Base-by-base conservation (phyloP, 2,113 vertebrate genomes). In the Mus spicilegus region DNA sequence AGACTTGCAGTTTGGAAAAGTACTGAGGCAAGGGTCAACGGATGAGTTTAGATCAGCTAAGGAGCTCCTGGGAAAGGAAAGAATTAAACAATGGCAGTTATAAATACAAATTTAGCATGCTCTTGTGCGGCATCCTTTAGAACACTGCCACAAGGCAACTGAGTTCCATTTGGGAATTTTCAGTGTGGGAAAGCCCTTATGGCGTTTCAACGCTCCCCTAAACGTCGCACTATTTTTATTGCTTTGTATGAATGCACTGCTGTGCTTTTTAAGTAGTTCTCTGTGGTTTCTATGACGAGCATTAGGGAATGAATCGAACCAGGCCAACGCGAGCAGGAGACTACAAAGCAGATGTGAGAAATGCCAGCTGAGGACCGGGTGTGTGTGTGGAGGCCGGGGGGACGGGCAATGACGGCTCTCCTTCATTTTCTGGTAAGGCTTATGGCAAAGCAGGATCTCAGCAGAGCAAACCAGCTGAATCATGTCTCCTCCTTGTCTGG, bases 281-380 rank as follows among this genome's bases (percentile, higher is more conserved):
- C 80, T 78, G 86, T 58, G 90, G 94, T 91, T 97, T 90, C 85
- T 94, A 30, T 91, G 84, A 78, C 1, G 20, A 94, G 67, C 88
- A 56, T 33, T 36, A 82, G 94, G 94, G 93, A 95, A 96, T 88
- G 81, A 95, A 90, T 95, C 7, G 67, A 88, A 90, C 87, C 72
- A 89, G 69, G 54, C 76, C 61, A 92, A 26, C 1, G 81, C 89
- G 77, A 93, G 42, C 67, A 92, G 54, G 87, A 54, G 78, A 30
- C 51, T 82, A 39, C 28, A 91, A 87, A 90, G 58, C 95, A 97
- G 90, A 95, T 92, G 88, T 86, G 56, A 91, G 46, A 88, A 90
- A 65, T 26, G 30, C 75, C 24, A 87, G 80, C 84, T 67, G 75
- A 94, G 58, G 58, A 33, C 1, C 14, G 3, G 54, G 13, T n/a